Evolutionary conservation across 2,113 vertebrate species (phyloP), one percentile per base, ranked within the genome.

Genomic region (Haplotaxodon microlepis): DNA sequence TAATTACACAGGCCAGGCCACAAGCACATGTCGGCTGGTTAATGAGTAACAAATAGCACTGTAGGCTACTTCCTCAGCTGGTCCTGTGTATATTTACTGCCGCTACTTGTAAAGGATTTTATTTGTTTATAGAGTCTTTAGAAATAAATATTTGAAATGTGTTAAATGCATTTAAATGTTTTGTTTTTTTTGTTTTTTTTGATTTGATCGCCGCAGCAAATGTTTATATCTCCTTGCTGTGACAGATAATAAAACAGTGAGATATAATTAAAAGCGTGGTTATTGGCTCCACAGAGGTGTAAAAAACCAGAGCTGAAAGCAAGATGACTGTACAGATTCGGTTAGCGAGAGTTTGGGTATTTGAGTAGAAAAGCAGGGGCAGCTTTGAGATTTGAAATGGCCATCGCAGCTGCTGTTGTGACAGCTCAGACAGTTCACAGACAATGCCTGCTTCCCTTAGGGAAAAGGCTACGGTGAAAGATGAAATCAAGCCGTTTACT

Each of bases 1-100:
- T 94, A 94, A 95, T 96, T 96, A 95, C 92, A 90, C 83, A 85
- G 91, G 82, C 91, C 92, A 88, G 88, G 87, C 92, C 94, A 92
- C 85, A 73, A 88, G 90, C 93, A 91, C 85, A 89, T 83, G 83
- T 89, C 86, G 80, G 89, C 86, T 88, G 73, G 90, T 91, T 95
- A 95, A 95, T 95, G 93, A 93, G 88, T 90, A 92, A 91, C 92
- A 93, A 92, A 93, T 90, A 86, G 73, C 87, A 87, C 84, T 78
- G 66, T 51, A 83, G 87, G 85, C 76, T 82, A 90, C 92, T 86
- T 92, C 88, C 84, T 89, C 88, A 81, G 87, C 84, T 84, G 84
- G 82, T 84, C 71, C 78, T 84, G 21, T 84, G 47, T 53, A 71
- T 91, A 88, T 91, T 93, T 87, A 87, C 86, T 83, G 56, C 85